Evolutionary conservation across 2,113 vertebrate genomes (phyloP).

Genomic region (Hippolais icterina): DNA sequence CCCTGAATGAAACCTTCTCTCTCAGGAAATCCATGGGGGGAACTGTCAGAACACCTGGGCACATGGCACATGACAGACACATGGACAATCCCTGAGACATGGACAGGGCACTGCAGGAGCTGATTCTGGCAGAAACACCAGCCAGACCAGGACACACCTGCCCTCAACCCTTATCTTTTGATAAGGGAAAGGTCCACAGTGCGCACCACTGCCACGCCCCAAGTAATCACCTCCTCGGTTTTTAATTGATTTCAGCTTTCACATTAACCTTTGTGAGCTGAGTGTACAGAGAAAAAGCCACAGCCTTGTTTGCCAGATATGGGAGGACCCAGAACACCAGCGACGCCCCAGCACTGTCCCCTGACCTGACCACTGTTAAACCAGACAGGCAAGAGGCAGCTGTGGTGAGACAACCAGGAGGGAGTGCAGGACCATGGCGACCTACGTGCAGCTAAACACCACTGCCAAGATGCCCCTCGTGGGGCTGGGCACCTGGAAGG

Average conservation of each 20-base stretch:
- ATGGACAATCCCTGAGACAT: accelerated
- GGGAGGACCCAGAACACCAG: not conserved
- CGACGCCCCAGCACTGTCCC: accelerated
- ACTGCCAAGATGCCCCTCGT: constrained; percentile 77
- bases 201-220: accelerated
- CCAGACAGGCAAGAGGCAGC: accelerated
- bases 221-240: accelerated
- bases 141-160: accelerated
- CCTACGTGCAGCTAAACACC: constrained; percentile 71
- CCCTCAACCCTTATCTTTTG: not conserved
- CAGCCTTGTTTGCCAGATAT: not conserved
- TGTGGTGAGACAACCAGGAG: not conserved
- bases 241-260: not conserved
- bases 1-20: not conserved
- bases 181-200: not conserved
- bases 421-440: constrained; percentile 38
- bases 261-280: not conserved
- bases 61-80: accelerated
- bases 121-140: not conserved
- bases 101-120: not conserved
- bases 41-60: not conserved
- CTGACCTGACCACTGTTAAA: not conserved
- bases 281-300: not conserved
- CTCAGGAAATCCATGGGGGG: accelerated
- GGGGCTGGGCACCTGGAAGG: constrained; percentile 89